Percentiles rank a stretch among this genome's conserved stretches.
phyloP scores from a whole-genome alignment of 2,113 vertebrate species.

The Sciurus niger region DNA sequence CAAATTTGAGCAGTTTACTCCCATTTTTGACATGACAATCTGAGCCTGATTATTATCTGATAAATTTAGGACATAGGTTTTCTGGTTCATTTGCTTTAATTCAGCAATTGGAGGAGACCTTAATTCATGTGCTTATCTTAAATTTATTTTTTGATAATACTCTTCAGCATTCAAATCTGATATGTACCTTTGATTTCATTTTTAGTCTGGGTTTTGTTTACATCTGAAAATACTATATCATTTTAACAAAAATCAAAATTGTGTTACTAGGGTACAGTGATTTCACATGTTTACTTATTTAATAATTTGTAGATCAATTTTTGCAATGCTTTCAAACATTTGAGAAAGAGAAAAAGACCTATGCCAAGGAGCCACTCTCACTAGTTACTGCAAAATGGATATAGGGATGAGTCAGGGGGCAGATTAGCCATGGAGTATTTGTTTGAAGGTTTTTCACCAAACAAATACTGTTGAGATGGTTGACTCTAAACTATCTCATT shows the following conservation, averaged over 20 bases:
- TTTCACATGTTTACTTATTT: background rate
- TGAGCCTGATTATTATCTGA: background rate
- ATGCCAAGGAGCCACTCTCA: background rate
- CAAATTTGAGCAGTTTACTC: background rate
- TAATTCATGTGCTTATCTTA: background rate
- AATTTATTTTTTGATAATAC: slow-evolving; percentile 35
- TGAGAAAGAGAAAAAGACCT: background rate
- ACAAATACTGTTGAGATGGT: background rate
- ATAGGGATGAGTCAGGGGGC: background rate
- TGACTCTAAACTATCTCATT: background rate
- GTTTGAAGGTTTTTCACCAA: background rate
- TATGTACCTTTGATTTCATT: background rate
- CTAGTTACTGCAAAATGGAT: background rate
- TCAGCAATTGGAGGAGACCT: background rate
- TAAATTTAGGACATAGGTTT: background rate
- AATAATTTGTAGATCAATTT: background rate
- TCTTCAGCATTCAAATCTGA: background rate
- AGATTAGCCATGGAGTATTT: background rate
- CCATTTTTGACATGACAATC: background rate
- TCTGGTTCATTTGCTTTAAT: background rate
- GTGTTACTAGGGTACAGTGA: background rate
- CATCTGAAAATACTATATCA: background rate
- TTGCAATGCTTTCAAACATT: slow-evolving; percentile 7
- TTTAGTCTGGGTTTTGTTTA: slow-evolving; percentile 7
- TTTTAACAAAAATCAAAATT: background rate